phyloP scores from a whole-genome alignment of 2,888 invertebrate genomes.

The Parnassius orleans region DNA sequence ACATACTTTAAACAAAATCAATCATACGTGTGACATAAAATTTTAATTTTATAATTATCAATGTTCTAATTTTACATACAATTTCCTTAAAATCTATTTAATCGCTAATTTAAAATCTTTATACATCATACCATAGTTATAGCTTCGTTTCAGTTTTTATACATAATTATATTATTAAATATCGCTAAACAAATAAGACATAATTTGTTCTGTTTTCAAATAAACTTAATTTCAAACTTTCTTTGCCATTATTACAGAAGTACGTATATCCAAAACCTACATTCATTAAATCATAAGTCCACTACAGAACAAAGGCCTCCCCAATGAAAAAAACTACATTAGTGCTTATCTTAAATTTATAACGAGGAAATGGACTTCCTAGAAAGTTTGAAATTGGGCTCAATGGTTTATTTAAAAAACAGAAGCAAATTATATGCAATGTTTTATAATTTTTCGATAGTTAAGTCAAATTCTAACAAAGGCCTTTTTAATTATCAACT shows the following conservation, averaged over 20 bases:
- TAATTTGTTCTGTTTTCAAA: conserved; percentile 18
- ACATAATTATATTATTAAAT: not conserved
- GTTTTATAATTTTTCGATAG: not conserved
- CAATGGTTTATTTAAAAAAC: conserved; percentile 20
- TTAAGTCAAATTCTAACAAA: conserved; percentile 4
- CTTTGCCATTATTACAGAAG: not conserved
- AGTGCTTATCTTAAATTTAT: not conserved
- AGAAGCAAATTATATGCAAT: conserved; percentile 2
- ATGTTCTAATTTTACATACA: no score
- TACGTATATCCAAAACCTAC: no score
- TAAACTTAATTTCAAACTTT: conserved; percentile 27
- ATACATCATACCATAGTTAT: not conserved
- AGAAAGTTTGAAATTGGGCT: conserved; percentile 26
- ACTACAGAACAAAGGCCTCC: no score
- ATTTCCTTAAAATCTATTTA: no score
- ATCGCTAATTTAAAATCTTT: not conserved
- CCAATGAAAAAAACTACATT: not conserved
- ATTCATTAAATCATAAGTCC: no score
- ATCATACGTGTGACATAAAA: not conserved
- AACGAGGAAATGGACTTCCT: not conserved
- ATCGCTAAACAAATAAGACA: not conserved
- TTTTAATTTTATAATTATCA: no score
- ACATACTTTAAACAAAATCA: conserved; percentile 1
- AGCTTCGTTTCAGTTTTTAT: not conserved
- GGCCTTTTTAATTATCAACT: conserved; percentile 19